Evolutionary conservation across 2,888 invertebrate genomes (phyloP), one percentile per base, ranked within the genome.

Genomic region (Deilephila porcellus): DNA sequence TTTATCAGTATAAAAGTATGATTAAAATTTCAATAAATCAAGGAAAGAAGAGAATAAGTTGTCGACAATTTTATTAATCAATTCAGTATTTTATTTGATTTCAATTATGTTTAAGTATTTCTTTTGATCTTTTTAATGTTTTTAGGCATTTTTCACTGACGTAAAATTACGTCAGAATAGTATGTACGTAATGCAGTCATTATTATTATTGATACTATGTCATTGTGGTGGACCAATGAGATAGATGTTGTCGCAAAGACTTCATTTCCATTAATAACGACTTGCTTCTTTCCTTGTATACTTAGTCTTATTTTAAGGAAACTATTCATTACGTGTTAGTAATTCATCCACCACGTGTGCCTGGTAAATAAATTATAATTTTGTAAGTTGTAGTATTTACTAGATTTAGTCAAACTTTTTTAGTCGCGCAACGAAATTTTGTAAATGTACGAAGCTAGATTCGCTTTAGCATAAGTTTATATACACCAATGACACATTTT

Each of bases 401-500:
- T 73, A 73, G 72, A 59, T 67, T 17, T 67, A 73, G 25, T 72
- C 45, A 71, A 72, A 53, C 19, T 20, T 37, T 67, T 77, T 76
- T 80, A 81, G 81, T 81, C 79, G 84, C 87, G 88, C 90, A 90
- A 90, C 90, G 91, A 89, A 87, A 83, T 84, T 86, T 86, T 86
- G 85, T 87, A 84, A 81, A 79, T 85, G 83, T 89, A 89, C 85
- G 84, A 87, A 86, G 86, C 87, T 90, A 88, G 84, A 85, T 82
- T 81, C 79, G 89, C 89, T 88, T 79, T 90, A 88, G 86, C 83
- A 72, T 93, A 93, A 92, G 90, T 85, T 89, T 93, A 88, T 93
- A 91, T 92, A 94, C 92, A 93, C 90, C 92, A 91, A 93, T 92
- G 92, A 93, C 91, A 93, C 89, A 93, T 94, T 67, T 94, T 94